Conservation (phyloP, 2,888 invertebrate species). For the Cephus spinipes region DNA sequence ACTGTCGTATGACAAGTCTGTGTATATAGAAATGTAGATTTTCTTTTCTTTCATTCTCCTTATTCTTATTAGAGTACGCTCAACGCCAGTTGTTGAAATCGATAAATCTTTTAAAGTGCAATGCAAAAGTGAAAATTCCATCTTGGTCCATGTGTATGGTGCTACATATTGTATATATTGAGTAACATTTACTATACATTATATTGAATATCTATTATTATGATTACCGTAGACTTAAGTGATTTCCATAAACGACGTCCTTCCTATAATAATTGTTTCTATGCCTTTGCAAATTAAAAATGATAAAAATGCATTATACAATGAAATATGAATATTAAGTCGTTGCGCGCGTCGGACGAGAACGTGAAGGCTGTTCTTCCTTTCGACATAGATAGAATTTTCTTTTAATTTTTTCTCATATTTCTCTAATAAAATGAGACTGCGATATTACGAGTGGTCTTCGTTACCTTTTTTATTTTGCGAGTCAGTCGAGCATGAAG, state of each 20-base stretch:
- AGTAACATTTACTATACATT: slow-evolving; percentile 53
- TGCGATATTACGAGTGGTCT: neutral
- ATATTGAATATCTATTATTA: slow-evolving; percentile 35
- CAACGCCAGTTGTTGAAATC: neutral
- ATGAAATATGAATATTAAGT: slow-evolving; percentile 29
- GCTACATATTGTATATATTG: slow-evolving; percentile 61
- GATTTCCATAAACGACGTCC: slow-evolving; percentile 46
- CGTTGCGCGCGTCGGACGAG: slow-evolving; percentile 18
- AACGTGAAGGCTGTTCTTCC: neutral
- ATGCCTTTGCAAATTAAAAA: slow-evolving; percentile 46
- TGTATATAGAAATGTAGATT: neutral
- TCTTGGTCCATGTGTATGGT: slow-evolving; percentile 23
- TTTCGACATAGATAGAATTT: neutral
- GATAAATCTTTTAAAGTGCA: neutral
- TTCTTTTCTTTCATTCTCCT: neutral
- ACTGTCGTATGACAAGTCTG: neutral
- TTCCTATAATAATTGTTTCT: slow-evolving; percentile 51
- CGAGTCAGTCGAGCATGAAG: neutral
- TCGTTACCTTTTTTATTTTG: neutral
- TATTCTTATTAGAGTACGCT: neutral
- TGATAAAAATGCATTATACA: slow-evolving; percentile 15
- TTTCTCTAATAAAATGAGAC: neutral
- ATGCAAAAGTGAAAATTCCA: neutral
- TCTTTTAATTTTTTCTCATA: neutral
- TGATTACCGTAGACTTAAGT: slow-evolving; percentile 34